A percentile compares a stretch with the other conserved stretches of the same genome.
These are phyloP conservation scores for Agapostemon virescens DNA, from an alignment of 2,888 invertebrate genomes.

Conservation along the genomic window DNA sequence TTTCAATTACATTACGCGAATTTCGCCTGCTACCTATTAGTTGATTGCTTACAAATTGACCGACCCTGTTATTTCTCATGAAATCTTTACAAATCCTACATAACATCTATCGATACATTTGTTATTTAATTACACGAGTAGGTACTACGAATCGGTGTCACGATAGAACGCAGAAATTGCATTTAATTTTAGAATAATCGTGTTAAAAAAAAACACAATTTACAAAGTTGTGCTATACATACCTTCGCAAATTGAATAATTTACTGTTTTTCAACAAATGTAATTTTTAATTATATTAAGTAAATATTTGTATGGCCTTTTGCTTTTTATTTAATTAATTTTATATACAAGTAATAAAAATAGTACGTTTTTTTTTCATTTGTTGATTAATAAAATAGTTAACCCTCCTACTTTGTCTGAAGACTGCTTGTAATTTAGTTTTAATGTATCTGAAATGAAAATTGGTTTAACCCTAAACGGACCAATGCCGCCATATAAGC, in stretches of 20 bases:
- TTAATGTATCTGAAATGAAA: no score
- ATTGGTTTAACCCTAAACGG: no score
- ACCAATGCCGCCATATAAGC: no score
- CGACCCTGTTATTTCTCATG: constrained; percentile 2
- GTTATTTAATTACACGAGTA: neutral
- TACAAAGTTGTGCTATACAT: neutral
- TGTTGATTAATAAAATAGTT: no score
- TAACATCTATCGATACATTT: neutral
- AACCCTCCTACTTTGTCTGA: no score
- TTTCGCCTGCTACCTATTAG: constrained; percentile 43
- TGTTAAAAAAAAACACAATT: no score
- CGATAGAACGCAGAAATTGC: neutral
- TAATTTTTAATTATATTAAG: neutral
- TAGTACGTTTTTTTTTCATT: no score
- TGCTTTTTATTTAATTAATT: neutral
- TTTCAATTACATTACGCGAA: constrained; percentile 52
- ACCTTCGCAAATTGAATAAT: neutral
- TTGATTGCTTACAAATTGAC: constrained; percentile 43
- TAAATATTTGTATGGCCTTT: neutral
- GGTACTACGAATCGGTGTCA: neutral
- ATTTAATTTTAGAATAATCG: neutral
- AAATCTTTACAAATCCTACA: constrained; percentile 20
- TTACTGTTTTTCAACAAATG: neutral
- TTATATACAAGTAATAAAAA: no score
- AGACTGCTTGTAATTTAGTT: no score